These are phyloP conservation scores for Brachyalestes nurse DNA, from an alignment of 2,797 vertebrate genomes.

Conservation along the genomic window DNA sequence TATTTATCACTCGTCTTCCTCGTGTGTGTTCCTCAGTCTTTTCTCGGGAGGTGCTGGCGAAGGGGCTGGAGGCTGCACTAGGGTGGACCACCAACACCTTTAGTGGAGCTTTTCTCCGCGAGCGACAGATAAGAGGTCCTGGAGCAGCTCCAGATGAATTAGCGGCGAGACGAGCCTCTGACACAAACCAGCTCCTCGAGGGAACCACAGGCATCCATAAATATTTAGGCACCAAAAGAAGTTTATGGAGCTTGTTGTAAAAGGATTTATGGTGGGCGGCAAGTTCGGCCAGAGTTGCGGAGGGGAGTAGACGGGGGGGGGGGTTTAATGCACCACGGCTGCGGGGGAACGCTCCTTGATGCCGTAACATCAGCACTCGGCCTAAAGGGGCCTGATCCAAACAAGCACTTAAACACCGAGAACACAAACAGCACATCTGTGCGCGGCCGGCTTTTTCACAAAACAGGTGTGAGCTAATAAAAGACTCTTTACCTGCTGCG, in stretches of 20 bases:
- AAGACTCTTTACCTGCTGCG: constrained; percentile 51
- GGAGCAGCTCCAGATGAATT: constrained; percentile 77
- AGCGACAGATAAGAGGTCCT: constrained; percentile 76
- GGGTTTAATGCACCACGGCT: constrained; percentile 51
- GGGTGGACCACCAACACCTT: constrained; percentile 69
- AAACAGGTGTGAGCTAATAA: constrained; percentile 76
- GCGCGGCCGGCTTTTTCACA: constrained; percentile 67
- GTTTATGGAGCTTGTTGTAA: constrained; percentile 84
- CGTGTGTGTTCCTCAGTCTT: constrained; percentile 65
- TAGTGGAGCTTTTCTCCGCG: constrained; percentile 58
- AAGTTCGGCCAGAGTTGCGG: constrained; percentile 73
- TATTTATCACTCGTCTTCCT: constrained; percentile 63
- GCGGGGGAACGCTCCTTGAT: constrained; percentile 52
- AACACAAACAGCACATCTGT: constrained; percentile 72
- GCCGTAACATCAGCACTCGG: constrained; percentile 66
- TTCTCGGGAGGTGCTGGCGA: constrained; percentile 22
- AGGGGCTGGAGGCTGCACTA: constrained; percentile 49
- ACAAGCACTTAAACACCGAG: constrained; percentile 72
- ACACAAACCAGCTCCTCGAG: constrained; percentile 78
- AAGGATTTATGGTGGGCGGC: constrained; percentile 79
- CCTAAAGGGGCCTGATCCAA: constrained; percentile 70
- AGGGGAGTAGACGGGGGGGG: constrained; percentile 55
- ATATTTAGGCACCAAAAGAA: constrained; percentile 83
- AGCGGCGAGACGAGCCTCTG: constrained; percentile 70
- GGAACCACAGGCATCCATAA: constrained; percentile 81